Evolutionary conservation across 1,140 invertebrate genomes (phyloP), one percentile per base, ranked within the genome.

Genomic region (Drosophila nannoptera): DNA sequence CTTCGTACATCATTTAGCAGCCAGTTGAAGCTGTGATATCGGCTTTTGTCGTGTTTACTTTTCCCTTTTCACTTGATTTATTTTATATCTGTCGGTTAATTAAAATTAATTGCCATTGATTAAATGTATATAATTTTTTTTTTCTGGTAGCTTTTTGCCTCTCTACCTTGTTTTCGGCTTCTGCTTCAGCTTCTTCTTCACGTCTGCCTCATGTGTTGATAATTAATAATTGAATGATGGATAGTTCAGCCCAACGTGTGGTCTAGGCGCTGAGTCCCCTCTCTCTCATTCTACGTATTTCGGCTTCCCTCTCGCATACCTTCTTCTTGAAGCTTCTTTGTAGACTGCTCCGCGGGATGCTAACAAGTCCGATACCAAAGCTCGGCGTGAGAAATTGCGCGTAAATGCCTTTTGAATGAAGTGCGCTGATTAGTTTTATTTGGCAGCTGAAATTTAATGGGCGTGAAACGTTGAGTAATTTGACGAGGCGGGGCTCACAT

Each of bases 181-280:
- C 12, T 33, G 31, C 16, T 33, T 11, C 12, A 1, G 5, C 22
- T 4, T 43, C 40, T 43, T 43, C 12, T 42, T 16, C 49, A 16
- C 38, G 12, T 55, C 59, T 61, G 40, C 31, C 75, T 55, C 14
- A 62, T 38, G 63, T 69, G 56, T 71, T 72, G 38, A 66, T 46
- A 73, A 66, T 76, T 78, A 76, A 84, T 83, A 83, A 83, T 80
- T 75, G 65, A 73, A 65, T 83, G 78, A 83, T 83, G 84, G 76
- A 83, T 83, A 45, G 78, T 67, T 84, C 4, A 5, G 33, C 73
- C 33, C 78, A 50, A 70, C 76, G 76, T 83, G 78, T 83, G 80
- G 76, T 83, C 78, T 62, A 62, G n/a, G 4, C 4, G 29, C 29
- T 36, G 1, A 2, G n/a, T 4, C 64, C 9, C 2, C 32, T 2